Evolutionary conservation across 2,797 vertebrate genomes (phyloP).

Genomic region (Ara ararauna): DNA sequence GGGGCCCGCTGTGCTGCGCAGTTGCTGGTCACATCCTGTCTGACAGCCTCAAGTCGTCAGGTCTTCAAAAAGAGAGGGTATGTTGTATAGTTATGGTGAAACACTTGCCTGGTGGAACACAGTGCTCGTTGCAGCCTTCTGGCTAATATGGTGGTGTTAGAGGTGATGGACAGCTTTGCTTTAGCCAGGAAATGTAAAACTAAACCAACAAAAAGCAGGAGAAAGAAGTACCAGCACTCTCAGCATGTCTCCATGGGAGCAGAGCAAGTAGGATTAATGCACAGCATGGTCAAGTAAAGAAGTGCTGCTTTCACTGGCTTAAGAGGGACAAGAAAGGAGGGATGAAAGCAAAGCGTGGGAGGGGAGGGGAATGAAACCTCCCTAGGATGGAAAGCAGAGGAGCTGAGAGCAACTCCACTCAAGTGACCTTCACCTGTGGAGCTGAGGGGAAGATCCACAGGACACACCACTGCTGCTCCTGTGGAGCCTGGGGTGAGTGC

Average conservation of each 20-base stretch:
- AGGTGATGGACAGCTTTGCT: background rate
- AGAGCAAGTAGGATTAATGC: background rate
- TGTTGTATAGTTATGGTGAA: fast-evolving
- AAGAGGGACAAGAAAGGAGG: background rate
- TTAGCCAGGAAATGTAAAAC: background rate
- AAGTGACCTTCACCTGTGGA: background rate
- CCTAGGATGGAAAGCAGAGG: background rate
- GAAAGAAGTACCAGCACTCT: background rate
- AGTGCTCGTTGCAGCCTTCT: fast-evolving
- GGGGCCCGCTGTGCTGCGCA: background rate
- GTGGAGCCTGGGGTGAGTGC: fast-evolving
- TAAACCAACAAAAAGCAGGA: background rate
- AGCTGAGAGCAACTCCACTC: background rate
- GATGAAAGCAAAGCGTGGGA: background rate
- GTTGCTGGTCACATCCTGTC: background rate
- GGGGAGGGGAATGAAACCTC: background rate
- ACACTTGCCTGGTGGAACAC: background rate
- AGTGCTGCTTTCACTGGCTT: background rate
- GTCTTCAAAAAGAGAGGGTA: fast-evolving
- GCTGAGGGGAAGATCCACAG: background rate
- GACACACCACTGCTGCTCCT: background rate
- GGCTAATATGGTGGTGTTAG: background rate
- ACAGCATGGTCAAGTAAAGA: background rate
- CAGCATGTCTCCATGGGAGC: background rate
- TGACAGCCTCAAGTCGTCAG: fast-evolving